These are phyloP conservation scores for Salvelinus alpinus DNA, from an alignment of 2,113 vertebrate genomes.

Conservation along the genomic window DNA sequence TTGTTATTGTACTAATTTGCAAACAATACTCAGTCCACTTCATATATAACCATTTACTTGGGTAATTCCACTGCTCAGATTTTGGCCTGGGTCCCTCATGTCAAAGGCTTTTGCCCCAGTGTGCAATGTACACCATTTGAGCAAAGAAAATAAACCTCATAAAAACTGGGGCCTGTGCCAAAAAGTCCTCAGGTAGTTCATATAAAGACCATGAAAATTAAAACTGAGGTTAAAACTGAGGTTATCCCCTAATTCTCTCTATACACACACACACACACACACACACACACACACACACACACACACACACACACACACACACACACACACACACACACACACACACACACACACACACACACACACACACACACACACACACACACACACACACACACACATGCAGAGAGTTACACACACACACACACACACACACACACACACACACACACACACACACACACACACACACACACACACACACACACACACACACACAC, in stretches of 20 bases:
- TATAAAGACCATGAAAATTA: constrained; percentile 65
- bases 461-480: too few relatives aligned
- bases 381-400: constrained; percentile 1
- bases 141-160: constrained; percentile 59
- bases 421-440: too few relatives aligned
- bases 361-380: too few relatives aligned
- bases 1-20: constrained; percentile 59
- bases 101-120: constrained; percentile 39
- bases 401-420: not conserved
- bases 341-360: too few relatives aligned
- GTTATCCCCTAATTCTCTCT: not conserved
- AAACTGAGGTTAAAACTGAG: constrained; percentile 46
- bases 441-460: too few relatives aligned
- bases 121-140: constrained; percentile 50
- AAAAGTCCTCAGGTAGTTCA: constrained; percentile 59
- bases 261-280: too few relatives aligned
- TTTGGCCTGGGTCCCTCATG: constrained; percentile 43
- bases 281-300: too few relatives aligned
- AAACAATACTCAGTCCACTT: constrained; percentile 60
- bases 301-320: too few relatives aligned
- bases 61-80: constrained; percentile 51
- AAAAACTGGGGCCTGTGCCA: constrained; percentile 56
- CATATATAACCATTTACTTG: constrained; percentile 51
- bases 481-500: too few relatives aligned
- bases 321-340: too few relatives aligned